Conservation (phyloP, 2,888 invertebrate genomes). For the Andrena fulva region DNA sequence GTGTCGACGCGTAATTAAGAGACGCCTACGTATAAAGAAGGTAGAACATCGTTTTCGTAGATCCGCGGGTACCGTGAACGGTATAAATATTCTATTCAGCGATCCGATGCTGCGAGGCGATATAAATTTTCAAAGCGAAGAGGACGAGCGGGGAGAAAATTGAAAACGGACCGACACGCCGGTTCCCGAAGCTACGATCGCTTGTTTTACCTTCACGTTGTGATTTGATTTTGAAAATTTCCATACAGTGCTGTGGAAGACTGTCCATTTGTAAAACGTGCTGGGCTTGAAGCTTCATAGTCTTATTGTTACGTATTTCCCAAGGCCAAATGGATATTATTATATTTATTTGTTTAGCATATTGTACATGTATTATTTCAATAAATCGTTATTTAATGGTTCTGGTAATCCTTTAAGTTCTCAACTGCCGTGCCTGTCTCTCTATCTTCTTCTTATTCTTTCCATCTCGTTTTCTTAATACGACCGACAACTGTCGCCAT, state of each 20-base stretch:
- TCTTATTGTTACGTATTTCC: conserved; percentile 65
- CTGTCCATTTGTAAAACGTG: conserved; percentile 52
- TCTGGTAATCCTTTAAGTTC: conserved; percentile 70
- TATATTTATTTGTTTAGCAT: conserved; percentile 76
- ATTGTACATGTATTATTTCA: conserved; percentile 78
- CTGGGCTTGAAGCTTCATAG: conserved; percentile 56
- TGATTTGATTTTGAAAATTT: conserved; percentile 48
- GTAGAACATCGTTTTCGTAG: conserved; percentile 53
- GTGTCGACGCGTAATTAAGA: neutral
- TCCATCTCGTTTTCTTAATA: conserved; percentile 28
- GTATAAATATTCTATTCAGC: conserved; percentile 12
- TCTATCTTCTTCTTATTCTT: conserved; percentile 1
- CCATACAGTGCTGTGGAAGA: conserved; percentile 37
- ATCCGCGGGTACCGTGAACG: neutral
- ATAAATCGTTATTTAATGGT: conserved; percentile 79
- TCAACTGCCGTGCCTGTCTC: conserved; percentile 47
- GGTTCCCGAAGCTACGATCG: conserved; percentile 29
- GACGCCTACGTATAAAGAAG: conserved; percentile 25
- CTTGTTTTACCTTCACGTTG: conserved; percentile 58
- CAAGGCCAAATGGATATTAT: conserved; percentile 70
- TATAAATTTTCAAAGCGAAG: neutral
- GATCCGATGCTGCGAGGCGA: neutral
- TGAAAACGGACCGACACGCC: neutral
- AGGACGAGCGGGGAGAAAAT: neutral
- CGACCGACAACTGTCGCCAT: conserved; percentile 47